Conservation (phyloP, 2,888 invertebrate genomes). For the Ormia ochracea region DNA sequence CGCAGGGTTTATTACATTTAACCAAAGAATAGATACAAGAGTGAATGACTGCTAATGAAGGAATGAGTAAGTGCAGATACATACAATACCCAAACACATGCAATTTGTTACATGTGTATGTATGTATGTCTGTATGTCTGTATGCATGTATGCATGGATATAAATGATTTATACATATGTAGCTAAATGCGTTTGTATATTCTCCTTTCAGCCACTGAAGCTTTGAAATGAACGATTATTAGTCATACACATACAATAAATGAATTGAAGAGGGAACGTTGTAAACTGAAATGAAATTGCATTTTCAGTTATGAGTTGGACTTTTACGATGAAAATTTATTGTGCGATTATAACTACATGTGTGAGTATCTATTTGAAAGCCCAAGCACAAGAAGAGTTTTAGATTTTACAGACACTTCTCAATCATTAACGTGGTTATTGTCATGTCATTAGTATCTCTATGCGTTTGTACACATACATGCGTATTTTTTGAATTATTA, state of each 20-base stretch:
- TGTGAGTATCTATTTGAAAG: constrained; percentile 23
- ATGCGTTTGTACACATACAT: neutral
- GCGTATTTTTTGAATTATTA: constrained; percentile 53
- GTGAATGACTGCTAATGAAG: constrained; percentile 49
- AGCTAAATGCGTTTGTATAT: constrained; percentile 5
- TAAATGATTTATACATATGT: constrained; percentile 17
- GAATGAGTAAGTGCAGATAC: constrained; percentile 55
- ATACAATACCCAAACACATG: constrained; percentile 1
- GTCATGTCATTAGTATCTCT: constrained; percentile 57
- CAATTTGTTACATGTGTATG: neutral
- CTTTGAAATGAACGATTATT: constrained; percentile 57
- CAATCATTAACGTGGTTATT: constrained; percentile 62
- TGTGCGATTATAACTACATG: constrained; percentile 38
- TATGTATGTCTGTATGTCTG: neutral
- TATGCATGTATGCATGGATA: neutral
- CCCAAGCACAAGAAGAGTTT: constrained; percentile 6
- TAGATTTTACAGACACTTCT: constrained; percentile 55
- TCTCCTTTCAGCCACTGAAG: constrained; percentile 55
- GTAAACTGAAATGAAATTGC: constrained; percentile 56
- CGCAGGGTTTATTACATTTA: constrained; percentile 60
- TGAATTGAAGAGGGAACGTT: constrained; percentile 46
- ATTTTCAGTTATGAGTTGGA: constrained; percentile 57
- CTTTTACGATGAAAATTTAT: constrained; percentile 53
- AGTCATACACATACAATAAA: constrained; percentile 56
- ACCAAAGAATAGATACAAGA: constrained; percentile 41